Evolutionary conservation across 2,113 vertebrate species (phyloP).

Genomic region (Chitala chitala): DNA sequence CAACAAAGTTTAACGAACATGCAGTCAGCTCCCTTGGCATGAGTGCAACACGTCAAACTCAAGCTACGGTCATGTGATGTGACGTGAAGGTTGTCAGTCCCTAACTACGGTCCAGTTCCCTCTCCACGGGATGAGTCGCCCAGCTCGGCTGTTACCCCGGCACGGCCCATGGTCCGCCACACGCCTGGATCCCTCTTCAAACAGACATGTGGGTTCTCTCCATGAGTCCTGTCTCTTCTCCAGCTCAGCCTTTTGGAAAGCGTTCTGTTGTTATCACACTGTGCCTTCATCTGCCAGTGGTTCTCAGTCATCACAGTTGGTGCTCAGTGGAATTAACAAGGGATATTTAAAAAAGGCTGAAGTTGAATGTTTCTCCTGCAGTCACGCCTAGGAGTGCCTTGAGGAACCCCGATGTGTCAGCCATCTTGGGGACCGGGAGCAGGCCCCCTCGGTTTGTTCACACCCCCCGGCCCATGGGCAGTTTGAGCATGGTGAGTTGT

Average conservation of each 20-base stretch:
- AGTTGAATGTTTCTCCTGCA: constrained; percentile 32
- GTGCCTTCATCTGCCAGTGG: background rate
- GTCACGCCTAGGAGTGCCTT: constrained; percentile 57
- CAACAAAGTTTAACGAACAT: too few relatives aligned
- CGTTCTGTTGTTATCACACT: background rate
- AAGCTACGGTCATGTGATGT: background rate
- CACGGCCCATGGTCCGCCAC: constrained; percentile 40
- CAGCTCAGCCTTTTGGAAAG: background rate
- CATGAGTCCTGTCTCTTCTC: background rate
- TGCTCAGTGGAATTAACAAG: background rate
- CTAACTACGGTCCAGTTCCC: constrained; percentile 46
- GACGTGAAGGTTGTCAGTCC: constrained; percentile 1
- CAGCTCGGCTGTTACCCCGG: constrained; percentile 40
- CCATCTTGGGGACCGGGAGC: constrained; percentile 60
- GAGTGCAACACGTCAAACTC: too few relatives aligned
- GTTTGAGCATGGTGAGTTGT: constrained; percentile 63
- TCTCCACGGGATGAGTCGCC: constrained; percentile 40
- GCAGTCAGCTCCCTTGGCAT: too few relatives aligned
- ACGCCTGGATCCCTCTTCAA: constrained; percentile 56
- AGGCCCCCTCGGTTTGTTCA: constrained; percentile 58
- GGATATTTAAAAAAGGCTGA: background rate
- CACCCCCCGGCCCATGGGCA: constrained; percentile 55
- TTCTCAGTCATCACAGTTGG: too few relatives aligned
- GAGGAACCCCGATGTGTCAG: constrained; percentile 65
- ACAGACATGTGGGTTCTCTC: constrained; percentile 47